phyloP scores from a whole-genome alignment of 2,888 invertebrate genomes.

The Dugesia japonica region DNA sequence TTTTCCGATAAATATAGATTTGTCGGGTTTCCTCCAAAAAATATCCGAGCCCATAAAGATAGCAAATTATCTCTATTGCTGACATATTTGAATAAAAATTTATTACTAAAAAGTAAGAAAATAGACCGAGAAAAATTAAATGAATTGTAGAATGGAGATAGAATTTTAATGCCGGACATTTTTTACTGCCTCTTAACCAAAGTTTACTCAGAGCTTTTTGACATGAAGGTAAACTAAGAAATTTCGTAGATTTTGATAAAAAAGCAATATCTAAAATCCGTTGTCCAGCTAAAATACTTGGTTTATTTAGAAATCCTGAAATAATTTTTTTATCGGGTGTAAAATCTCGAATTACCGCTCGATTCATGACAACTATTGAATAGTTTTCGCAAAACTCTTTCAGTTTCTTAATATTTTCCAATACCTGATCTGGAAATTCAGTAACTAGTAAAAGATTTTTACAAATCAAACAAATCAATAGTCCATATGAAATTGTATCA shows the following conservation, averaged over 20 bases:
- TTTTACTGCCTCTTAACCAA: neutral
- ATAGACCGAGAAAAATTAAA: conserved; percentile 15
- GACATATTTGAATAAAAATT: conserved; percentile 10
- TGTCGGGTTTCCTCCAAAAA: conserved; percentile 20
- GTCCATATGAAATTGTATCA: neutral
- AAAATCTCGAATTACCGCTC: neutral
- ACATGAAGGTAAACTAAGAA: conserved; percentile 28
- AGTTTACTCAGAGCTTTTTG: conserved; percentile 24
- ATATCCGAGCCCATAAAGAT: conserved; percentile 21
- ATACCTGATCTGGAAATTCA: neutral
- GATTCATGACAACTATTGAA: neutral
- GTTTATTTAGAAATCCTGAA: conserved; percentile 6
- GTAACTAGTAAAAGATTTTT: neutral
- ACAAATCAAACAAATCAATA: neutral
- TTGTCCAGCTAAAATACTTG: conserved; percentile 9
- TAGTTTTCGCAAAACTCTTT: neutral
- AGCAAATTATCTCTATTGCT: conserved; percentile 21
- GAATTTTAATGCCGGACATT: neutral
- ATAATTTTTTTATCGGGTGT: neutral
- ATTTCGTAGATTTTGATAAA: neutral
- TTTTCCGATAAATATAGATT: neutral
- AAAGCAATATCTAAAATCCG: conserved; percentile 20
- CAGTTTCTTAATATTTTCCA: neutral
- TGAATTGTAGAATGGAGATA: conserved; percentile 9
- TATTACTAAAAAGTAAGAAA: conserved; percentile 21